Base-by-base conservation (phyloP, 2,113 vertebrate species). In the Passer domesticus region DNA sequence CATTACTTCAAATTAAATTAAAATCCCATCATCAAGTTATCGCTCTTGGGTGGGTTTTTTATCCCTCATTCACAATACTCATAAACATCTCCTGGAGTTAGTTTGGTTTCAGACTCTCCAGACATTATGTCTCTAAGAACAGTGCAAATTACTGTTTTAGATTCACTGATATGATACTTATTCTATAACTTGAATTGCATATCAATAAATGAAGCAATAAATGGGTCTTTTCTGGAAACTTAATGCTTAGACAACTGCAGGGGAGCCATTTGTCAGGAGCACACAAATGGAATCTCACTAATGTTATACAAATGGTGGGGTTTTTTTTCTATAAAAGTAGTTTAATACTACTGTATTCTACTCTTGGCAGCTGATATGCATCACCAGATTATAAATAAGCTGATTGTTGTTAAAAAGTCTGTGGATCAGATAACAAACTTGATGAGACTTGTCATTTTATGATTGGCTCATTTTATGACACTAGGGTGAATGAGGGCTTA, bases 1-100 rank as follows among this genome's bases (percentile, higher is more conserved):
- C 82, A 67, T 96, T 93, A 94, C 83, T 95, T 96, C 67, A 95
- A 94, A 95, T 96, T 92, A 95, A 97, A 97, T 97, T 96, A 97
- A 96, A 97, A 78, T 88, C 83, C 70, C 70, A 79, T 77, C 93
- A 72, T 90, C 84, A 88, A 83, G 67, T 83, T 95, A 89, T 90
- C 2, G 3, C 86, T 95, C 83, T 92, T 92, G 82, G 77, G 75
- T 93, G 63, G 4, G 16, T 53, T 52, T 50, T 91, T 91, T 49
- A 41, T 68, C 31, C 47, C 37, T 87, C 91, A 72, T 87, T 92
- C 94, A 90, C 56, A 84, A 73, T 49, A 88, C 46, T 78, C 83
- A 90, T 90, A 87, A 81, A 69, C 33, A 58, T 91, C 69, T 78
- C 79, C 58, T 55, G 50, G 67, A 81, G 69, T 91, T 89, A 92